Conservation (phyloP, 2,113 vertebrate species). For the Campylomormyrus tamandua region DNA sequence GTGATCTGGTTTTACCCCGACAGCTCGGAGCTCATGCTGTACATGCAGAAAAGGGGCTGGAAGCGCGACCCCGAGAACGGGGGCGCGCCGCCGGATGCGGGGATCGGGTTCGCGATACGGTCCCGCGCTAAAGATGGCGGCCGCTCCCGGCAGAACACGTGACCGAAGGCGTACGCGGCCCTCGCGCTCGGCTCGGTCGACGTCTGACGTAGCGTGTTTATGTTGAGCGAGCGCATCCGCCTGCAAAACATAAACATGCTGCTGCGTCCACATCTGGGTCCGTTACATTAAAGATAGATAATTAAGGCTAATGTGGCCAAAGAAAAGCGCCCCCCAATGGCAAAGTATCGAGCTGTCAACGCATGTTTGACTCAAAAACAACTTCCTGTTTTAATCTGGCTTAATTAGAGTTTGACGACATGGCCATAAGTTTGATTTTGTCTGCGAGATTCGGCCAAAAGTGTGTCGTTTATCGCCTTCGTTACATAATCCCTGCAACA, state of each 20-base stretch:
- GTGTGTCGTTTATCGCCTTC: neutral
- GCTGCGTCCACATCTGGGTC: neutral
- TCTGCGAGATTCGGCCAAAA: neutral
- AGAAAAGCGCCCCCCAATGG: neutral
- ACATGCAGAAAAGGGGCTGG: neutral
- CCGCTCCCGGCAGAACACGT: neutral
- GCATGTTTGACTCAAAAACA: neutral
- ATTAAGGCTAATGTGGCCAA: neutral
- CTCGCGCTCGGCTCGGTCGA: neutral
- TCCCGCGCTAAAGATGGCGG: neutral
- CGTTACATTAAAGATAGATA: neutral
- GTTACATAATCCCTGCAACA: neutral
- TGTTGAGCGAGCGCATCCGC: neutral
- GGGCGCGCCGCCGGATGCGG: neutral
- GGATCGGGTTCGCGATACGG: neutral
- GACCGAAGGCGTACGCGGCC: neutral
- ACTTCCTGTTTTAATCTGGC: neutral
- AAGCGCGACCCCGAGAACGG: neutral
- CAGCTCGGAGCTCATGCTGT: neutral
- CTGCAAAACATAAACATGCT: slow-evolving; percentile 4
- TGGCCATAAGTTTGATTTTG: neutral
- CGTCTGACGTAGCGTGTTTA: slow-evolving; percentile 1
- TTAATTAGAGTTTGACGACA: neutral
- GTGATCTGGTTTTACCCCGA: neutral
- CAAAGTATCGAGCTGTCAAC: neutral